Conservation (phyloP, 2,797 vertebrate species). For the Agapornis canus region DNA sequence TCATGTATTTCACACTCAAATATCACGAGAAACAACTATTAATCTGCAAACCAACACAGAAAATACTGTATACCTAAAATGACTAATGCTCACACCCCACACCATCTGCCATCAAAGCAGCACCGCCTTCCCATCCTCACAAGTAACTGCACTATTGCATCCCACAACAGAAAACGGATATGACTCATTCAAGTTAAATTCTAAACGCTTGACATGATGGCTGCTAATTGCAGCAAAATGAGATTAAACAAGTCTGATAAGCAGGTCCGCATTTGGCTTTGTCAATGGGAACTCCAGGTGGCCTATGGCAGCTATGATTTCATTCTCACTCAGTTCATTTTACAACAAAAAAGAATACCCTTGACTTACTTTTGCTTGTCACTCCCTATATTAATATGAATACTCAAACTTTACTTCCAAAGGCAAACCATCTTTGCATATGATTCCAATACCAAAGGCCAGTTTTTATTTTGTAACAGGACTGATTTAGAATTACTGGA, state of each 20-base stretch:
- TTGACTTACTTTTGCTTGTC: neutral
- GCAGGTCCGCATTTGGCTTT: neutral
- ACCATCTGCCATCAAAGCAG: neutral
- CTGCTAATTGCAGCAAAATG: constrained; percentile 42
- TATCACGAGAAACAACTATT: neutral
- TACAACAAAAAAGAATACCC: neutral
- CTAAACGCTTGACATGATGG: constrained; percentile 37
- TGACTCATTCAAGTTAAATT: constrained; percentile 52
- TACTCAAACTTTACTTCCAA: neutral
- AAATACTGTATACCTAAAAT: neutral
- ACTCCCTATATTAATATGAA: neutral
- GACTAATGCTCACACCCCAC: neutral
- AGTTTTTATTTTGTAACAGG: neutral
- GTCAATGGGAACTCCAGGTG: neutral
- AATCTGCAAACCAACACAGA: neutral
- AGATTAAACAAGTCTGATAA: constrained; percentile 51
- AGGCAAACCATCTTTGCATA: neutral
- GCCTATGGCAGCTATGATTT: neutral
- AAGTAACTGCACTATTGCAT: neutral
- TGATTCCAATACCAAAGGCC: neutral
- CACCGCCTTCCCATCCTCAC: neutral
- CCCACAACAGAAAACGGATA: constrained; percentile 40
- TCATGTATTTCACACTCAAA: neutral
- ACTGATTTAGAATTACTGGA: neutral
- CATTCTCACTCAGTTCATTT: neutral